A percentile compares a stretch with the other conserved stretches of the same genome.
Evolutionary conservation across 30 jellyfish, hydroid and myxozoan species (phyloP).

Genomic region (Turritopsis dohrnii): DNA sequence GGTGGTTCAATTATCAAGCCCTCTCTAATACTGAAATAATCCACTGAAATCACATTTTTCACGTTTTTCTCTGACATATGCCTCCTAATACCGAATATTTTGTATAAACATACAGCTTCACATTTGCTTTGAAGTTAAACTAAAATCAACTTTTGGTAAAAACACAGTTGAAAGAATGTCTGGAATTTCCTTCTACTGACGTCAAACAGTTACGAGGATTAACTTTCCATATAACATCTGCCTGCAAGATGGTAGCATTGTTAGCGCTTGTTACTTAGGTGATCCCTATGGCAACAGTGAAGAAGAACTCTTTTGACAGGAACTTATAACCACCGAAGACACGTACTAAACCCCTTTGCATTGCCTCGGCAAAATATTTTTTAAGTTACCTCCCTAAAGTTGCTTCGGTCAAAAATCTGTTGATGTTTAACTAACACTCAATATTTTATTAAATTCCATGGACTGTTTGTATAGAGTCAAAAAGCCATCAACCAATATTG

Average conservation of each 20-base stretch:
- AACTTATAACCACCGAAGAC: too few relatives aligned
- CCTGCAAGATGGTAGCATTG: too few relatives aligned
- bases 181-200: background rate
- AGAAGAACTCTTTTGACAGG: background rate
- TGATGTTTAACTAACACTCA: background rate
- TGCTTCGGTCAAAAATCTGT: background rate
- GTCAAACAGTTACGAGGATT: background rate
- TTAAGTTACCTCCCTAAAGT: background rate
- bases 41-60: background rate
- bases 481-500: background rate
- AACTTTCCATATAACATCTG: too few relatives aligned
- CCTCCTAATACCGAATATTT: background rate
- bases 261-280: background rate
- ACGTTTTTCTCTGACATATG: background rate
- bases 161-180: background rate
- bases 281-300: too few relatives aligned
- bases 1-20: too few relatives aligned
- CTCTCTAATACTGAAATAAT: background rate
- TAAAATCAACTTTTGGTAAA: background rate
- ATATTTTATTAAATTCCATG: too few relatives aligned
- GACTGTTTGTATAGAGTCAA: background rate
- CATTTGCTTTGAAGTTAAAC: background rate
- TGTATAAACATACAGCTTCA: background rate
- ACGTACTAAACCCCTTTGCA: background rate
- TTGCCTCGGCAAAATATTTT: background rate